Evolutionary conservation across 1,140 invertebrate genomes (phyloP), one percentile per base, ranked within the genome.

Genomic region (Cryptotermes secundus): DNA sequence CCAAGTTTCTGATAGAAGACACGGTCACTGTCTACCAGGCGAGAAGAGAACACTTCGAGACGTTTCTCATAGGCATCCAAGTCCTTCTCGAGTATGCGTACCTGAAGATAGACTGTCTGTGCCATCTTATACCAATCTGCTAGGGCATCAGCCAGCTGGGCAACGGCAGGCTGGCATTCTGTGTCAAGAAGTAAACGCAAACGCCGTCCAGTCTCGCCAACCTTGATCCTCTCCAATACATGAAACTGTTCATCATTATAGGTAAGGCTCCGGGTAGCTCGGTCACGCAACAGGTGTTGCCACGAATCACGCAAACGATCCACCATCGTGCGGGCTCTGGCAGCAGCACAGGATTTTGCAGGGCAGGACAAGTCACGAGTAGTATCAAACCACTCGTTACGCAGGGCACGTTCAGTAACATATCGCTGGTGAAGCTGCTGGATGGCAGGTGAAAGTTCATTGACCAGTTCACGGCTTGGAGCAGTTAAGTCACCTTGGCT

Each of bases 221-320:
- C 93, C 87, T 94, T 94, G 59, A 94, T 93, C 88, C 96, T 93
- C 91, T 98, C 97, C 81, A 98, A 90, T 79, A 97, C 94, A 90
- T 98, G 97, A 88, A 98, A 97, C 89, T 98, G 96, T 90, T 98
- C 97, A 90, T 98, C 97, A 88, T 98, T 97, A 89, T 96, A 97
- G 0, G 96, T 97, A 3, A 97, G 89, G 85, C 93, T 94, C 85
- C 95, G 91, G 19, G 96, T 96, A 34, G 96, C 96, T 87, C 96
- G 92, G 91, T 98, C 96, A 72, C 96, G 91, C 38, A 97, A 92
- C 81, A 98, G 91, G 92, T 97, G 96, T 90, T 97, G 96, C 97
- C 97, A 98, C 1, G 96, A 97, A 87, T 97, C 96, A 53, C 96
- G 91, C 85, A 98, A 90, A 85, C 96, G 92, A 86, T 95, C 94